Base-by-base conservation (phyloP, 2,888 invertebrate species). In the Urechis unicinctus region DNA sequence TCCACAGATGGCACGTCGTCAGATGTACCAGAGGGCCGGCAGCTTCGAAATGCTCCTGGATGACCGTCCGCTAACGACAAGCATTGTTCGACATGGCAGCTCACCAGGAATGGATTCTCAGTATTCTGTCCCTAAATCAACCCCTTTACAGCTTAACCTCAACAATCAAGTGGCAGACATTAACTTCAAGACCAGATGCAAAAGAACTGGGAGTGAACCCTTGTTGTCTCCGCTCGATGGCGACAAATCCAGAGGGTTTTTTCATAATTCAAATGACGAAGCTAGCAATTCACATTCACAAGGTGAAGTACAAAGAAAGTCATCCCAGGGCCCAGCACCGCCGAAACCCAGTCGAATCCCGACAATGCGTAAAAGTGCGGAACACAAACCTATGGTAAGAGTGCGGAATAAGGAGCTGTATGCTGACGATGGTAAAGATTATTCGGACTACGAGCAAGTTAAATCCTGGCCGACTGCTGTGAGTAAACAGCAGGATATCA, bases 281-380 rank as follows among this genome's bases (percentile, higher is more conserved):
- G 9, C 17, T 13, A 36, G 36, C 36, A n/a, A n/a, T n/a, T n/a
- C n/a, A n/a, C n/a, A n/a, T n/a, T n/a, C n/a, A n/a, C n/a, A n/a
- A n/a, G n/a, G n/a, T n/a, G n/a, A n/a, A n/a, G n/a, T n/a, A n/a
- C n/a, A n/a, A n/a, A n/a, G n/a, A n/a, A n/a, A n/a, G n/a, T n/a
- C n/a, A n/a, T 31, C 63, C 30, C 72, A 70, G n/a, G n/a, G n/a
- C 58, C 61, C 68, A 13, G 70, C 77, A 2, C 78, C 78, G 4
- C 77, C 76, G 30, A 80, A 81, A 67, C 80, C 80, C 24, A 78
- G 79, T 64, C 71, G 81, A 45, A 68, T 79, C 30, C 79, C 79
- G 2, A 77, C 78, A 2, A 65, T 78, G 43, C 73, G 71, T 56
- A 43, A 42, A 1, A n/a, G 6, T 3, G 29, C 42, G 25, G 66